Percentiles rank a stretch among this genome's conserved stretches.
Evolutionary conservation across 2,888 invertebrate species (phyloP).

Genomic region (Mechanitis messenoides): DNA sequence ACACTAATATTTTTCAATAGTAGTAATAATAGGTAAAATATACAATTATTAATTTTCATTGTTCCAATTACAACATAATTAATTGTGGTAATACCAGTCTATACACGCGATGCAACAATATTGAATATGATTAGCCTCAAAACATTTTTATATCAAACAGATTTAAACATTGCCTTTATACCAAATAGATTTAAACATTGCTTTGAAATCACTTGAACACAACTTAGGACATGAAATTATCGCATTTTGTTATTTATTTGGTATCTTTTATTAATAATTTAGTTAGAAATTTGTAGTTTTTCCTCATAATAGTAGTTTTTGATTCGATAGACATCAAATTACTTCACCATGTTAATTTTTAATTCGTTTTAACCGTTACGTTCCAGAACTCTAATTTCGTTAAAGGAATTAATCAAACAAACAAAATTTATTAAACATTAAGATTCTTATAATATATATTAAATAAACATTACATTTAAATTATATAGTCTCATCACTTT

Average conservation of each 20-base stretch:
- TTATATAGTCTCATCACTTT: constrained; percentile 18
- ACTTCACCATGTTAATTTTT: no score
- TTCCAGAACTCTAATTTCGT: no score
- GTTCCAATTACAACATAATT: constrained; percentile 67
- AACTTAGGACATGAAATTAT: no score
- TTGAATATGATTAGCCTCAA: constrained; percentile 19
- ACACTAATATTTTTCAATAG: not conserved
- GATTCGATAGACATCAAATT: no score
- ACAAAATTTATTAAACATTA: not conserved
- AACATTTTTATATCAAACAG: not conserved
- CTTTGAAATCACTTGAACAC: no score
- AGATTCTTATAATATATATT: constrained; percentile 15
- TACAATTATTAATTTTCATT: constrained; percentile 49
- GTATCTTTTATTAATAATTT: no score
- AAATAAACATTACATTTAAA: constrained; percentile 17
- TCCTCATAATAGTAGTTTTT: no score
- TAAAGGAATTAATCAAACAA: not conserved
- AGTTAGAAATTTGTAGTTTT: no score
- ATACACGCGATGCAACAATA: constrained; percentile 45
- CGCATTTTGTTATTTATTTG: no score
- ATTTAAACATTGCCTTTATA: not conserved
- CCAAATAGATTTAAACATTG: no score
- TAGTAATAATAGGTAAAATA: no score
- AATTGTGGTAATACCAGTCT: constrained; percentile 54
- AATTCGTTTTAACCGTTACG: no score